Base-by-base conservation (phyloP, 2,797 vertebrate genomes). In the Lindbergichthys nudifrons region DNA sequence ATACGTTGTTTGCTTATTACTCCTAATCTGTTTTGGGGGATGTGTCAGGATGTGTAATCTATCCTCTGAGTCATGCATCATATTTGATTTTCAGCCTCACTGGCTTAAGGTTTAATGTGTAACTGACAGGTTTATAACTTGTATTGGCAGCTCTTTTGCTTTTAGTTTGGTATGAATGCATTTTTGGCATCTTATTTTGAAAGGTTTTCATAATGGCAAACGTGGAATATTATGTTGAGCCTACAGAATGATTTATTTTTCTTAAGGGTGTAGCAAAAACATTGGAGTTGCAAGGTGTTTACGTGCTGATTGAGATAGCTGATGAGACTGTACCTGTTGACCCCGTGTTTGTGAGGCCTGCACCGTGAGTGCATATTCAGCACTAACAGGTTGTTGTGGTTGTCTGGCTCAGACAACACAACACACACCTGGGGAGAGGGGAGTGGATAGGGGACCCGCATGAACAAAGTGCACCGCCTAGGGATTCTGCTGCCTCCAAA, bases 321-420 rank as follows among this genome's bases (percentile, higher is more conserved):
- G 53, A 65, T 46, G 50, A 68, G 53, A n/a, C 65, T 61, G 59
- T 64, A 88, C 86, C 82, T 91, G 89, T 90, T 89, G 86, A 87
- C 76, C 1, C 51, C 9, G 41, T 74, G 50, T 79, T 65, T 70
- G 69, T 81, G 50, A 77, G 72, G 66, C 54, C 57, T 58, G 21
- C 21, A 60, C 63, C 45, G 41, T 23, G 72, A 82, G 56, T 0
- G 72, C 83, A 72, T 51, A 80, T 74, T 92, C 92, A 90, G 88
- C 88, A 86, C 76, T 81, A 89, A 89, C 86, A 77, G 82, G 73
- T 81, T 87, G 89, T 87, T 82, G 84, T 86, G 72, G 48, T 77
- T 65, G 73, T 79, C 65, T 81, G 84, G 71, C 73, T 86, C 79
- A 7, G 26, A 79, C 77, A 81, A 84, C 76, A 82, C 50, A 18